Evolutionary conservation across 2,797 vertebrate genomes (phyloP), one percentile per base, ranked within the genome.

Genomic region (Scolopax bukidnonensis): DNA sequence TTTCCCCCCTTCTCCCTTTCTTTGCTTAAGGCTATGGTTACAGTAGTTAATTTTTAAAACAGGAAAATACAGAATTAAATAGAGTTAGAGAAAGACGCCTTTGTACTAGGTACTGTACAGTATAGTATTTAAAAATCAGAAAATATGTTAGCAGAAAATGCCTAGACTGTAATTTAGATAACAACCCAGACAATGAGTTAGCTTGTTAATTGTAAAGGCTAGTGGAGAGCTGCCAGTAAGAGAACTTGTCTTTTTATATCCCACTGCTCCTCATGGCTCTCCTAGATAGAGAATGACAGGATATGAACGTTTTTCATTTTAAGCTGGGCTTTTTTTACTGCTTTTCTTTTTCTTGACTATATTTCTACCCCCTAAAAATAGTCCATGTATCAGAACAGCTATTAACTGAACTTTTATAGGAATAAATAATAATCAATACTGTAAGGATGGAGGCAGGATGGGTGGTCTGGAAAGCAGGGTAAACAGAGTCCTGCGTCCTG

Each of bases 91-190:
- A 97, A 97, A 97, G 94, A 78, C 9, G 78, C 53, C 93, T 97
- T 98, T 98, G 96, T 97, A 53, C 90, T 96, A 89, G 90, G 87
- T 93, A 92, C 84, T 96, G 70, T 93, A 95, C 76, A 92, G 89
- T 93, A 86, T 93, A 97, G 92, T 92, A 82, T 96, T 97, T 96
- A 94, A 96, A 94, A 97, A 81, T 96, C 88, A 96, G 93, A 96
- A 97, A 95, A 92, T 97, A 97, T 45, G 70, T 97, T 97, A 92
- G 92, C 76, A 95, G 93, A 96, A 96, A 96, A 92, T 96, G 95
- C 95, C 95, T 79, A 79, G 83, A 91, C 95, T 97, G 80, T 97
- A 97, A 98, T 98, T 97, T 97, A 96, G 96, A 97, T 96, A 97
- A 96, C 92, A 97, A 78, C 84, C 70, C 84, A 92, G 96, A 97